phyloP scores from a whole-genome alignment of 92 coral and sea anemone genomes.

The Metridium senile region DNA sequence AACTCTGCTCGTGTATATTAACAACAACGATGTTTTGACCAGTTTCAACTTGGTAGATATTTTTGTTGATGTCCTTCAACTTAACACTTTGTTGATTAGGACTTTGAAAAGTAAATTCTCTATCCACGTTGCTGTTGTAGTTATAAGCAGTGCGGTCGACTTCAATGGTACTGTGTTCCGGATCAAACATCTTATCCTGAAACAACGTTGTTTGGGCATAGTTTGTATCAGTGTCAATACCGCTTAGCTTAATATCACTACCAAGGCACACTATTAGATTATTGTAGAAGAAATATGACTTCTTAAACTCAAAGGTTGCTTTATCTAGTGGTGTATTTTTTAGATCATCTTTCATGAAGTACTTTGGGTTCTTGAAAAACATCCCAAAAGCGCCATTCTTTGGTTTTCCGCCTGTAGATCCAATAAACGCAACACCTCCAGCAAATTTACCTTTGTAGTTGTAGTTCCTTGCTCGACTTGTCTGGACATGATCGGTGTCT shows the following conservation, averaged over 20 bases:
- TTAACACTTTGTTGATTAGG: constrained; percentile 29
- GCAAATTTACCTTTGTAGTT: constrained; percentile 40
- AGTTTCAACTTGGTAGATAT: constrained; percentile 46
- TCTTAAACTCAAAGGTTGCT: constrained; percentile 46
- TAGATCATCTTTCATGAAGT: neutral
- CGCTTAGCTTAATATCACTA: constrained; percentile 44
- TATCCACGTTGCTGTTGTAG: neutral
- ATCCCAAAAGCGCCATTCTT: constrained; percentile 71
- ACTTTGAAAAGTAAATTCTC: constrained; percentile 27
- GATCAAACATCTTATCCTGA: constrained; percentile 45
- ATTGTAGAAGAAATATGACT: constrained; percentile 69
- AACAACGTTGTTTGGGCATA: constrained; percentile 64
- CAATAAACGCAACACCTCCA: constrained; percentile 59
- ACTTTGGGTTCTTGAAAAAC: constrained; percentile 58
- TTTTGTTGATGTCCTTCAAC: constrained; percentile 61
- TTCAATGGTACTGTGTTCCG: constrained; percentile 13
- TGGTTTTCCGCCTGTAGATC: constrained; percentile 25
- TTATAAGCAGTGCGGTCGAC: neutral
- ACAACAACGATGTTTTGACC: constrained; percentile 2
- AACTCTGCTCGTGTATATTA: constrained; percentile 29
- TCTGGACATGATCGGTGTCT: neutral
- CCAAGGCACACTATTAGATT: constrained; percentile 64
- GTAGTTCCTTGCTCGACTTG: constrained; percentile 44
- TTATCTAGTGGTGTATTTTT: neutral
- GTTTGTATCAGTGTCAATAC: neutral